These are phyloP conservation scores for Aix galericulata DNA, from an alignment of 2,113 vertebrate genomes.

Conservation along the genomic window DNA sequence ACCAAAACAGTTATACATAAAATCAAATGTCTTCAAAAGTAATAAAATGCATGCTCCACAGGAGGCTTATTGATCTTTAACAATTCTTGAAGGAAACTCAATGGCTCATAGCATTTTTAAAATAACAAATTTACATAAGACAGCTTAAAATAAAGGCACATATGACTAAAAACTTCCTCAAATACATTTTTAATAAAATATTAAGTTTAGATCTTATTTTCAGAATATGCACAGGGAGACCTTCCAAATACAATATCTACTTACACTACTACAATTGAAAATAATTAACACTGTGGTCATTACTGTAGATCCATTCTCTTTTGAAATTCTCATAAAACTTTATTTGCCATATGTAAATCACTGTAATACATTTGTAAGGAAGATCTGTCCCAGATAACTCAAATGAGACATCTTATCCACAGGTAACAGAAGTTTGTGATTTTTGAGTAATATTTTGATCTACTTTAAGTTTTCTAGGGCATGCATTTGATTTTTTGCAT, in stretches of 20 bases:
- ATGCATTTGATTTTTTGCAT: neutral
- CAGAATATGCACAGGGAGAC: neutral
- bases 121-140: conserved; percentile 55
- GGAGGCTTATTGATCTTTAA: conserved; percentile 52
- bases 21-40: conserved; percentile 36
- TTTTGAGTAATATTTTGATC: neutral
- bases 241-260: neutral
- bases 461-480: neutral
- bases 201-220: neutral
- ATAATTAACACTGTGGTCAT: neutral
- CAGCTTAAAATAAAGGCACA: neutral
- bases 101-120: conserved; percentile 46
- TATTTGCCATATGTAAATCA: neutral
- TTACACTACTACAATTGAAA: neutral
- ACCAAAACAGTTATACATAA: conserved; percentile 13
- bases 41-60: conserved; percentile 44
- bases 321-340: neutral
- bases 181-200: neutral
- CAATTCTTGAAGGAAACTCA: conserved; percentile 34
- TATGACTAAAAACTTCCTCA: neutral
- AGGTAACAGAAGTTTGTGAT: neutral
- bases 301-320: neutral
- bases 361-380: neutral
- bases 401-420: neutral
- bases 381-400: neutral